Evolutionary conservation across 2,797 vertebrate genomes (phyloP).

Genomic region (Mus minutoides): DNA sequence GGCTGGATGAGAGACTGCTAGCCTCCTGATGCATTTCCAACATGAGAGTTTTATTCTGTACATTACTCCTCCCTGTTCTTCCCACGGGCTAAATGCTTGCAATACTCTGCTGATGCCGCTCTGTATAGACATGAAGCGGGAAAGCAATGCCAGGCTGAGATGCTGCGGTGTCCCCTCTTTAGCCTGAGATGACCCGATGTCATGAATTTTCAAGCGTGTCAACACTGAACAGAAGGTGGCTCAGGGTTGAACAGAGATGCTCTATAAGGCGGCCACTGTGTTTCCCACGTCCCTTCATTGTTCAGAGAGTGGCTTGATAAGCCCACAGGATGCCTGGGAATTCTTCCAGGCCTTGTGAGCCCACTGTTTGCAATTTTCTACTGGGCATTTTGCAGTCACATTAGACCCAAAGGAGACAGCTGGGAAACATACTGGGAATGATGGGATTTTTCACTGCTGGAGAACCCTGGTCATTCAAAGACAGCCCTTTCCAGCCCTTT

Average conservation of each 20-base stretch:
- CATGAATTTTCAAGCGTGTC: background rate
- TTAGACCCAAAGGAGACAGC: slow-evolving; percentile 27
- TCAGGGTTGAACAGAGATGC: slow-evolving; percentile 4
- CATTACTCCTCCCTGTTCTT: background rate
- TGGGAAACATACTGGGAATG: background rate
- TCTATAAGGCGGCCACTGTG: slow-evolving; percentile 32
- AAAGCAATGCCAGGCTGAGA: background rate
- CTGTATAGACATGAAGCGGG: background rate
- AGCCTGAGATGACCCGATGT: background rate
- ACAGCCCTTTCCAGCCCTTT: background rate
- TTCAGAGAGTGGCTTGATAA: slow-evolving; percentile 74
- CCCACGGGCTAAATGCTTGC: background rate
- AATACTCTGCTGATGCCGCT: background rate
- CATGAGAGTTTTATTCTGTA: too few relatives aligned
- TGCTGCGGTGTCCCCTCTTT: background rate
- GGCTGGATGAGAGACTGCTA: background rate
- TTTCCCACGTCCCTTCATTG: slow-evolving; percentile 84
- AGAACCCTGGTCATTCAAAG: background rate
- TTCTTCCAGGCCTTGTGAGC: slow-evolving; percentile 78
- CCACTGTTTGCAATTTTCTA: slow-evolving; percentile 80
- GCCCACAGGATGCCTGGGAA: slow-evolving; percentile 72
- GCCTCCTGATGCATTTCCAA: background rate
- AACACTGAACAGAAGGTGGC: background rate
- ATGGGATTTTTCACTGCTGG: slow-evolving; percentile 64
- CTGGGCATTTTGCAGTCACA: slow-evolving; percentile 60